Conservation (phyloP, 2,797 vertebrate species). For the Mionectes olivaceus region DNA sequence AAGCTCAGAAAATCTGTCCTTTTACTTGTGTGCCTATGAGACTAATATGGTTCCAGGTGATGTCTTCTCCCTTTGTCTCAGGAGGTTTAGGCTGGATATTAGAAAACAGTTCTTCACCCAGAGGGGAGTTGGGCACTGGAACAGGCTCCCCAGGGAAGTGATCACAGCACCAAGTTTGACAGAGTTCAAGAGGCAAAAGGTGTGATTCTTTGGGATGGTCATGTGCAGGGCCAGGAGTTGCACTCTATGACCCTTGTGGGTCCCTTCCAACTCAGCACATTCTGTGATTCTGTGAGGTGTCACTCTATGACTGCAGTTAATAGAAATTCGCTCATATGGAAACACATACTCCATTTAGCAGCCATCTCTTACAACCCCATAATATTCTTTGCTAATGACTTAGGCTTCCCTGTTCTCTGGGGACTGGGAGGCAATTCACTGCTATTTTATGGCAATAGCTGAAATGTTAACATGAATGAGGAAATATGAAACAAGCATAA, state of each 20-base stretch:
- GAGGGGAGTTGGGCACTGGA: not conserved
- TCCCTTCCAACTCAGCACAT: not conserved
- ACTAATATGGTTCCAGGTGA: too few species aligned
- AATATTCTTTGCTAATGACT: not conserved
- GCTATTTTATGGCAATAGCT: not conserved
- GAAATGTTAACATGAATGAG: not conserved
- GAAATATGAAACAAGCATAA: not conserved
- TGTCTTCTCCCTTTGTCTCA: not conserved
- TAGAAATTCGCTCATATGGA: not conserved
- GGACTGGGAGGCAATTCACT: not conserved
- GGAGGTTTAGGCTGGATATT: not conserved
- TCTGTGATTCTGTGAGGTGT: not conserved
- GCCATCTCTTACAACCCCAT: not conserved
- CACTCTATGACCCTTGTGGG: not conserved
- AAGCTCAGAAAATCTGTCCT: not conserved
- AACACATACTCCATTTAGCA: not conserved
- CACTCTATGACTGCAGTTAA: not conserved
- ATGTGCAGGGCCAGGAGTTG: not conserved
- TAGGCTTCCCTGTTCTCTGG: not conserved
- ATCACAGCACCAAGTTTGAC: not conserved
- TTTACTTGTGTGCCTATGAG: not conserved
- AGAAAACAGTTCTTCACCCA: not conserved
- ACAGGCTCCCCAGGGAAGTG: not conserved
- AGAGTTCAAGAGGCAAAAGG: not conserved
- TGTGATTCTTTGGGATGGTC: not conserved